Conservation (phyloP, 37 sponge, comb jelly and placozoan species). For the Spongilla lacustris region DNA sequence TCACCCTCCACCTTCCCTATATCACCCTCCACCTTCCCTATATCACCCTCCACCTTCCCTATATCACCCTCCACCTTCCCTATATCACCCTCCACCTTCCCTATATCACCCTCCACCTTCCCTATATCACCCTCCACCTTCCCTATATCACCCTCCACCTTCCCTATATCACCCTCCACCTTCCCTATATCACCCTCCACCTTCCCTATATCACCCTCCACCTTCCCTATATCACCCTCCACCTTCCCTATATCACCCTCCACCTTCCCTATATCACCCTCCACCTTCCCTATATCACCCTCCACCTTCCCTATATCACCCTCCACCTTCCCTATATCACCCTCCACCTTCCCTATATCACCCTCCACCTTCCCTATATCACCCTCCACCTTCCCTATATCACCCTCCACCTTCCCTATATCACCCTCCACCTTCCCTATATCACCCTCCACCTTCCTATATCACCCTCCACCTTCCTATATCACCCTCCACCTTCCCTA, state of each 20-base stretch:
- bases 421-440: constrained; percentile 4
- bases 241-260: neutral
- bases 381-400: neutral
- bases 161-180: neutral
- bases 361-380: neutral
- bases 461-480: neutral
- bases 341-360: neutral
- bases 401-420: neutral
- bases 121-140: constrained; percentile 1
- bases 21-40: neutral
- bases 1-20: neutral
- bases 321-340: too few relatives aligned
- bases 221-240: neutral
- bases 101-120: neutral
- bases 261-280: neutral
- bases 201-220: neutral
- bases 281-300: neutral
- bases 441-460: neutral
- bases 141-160: neutral
- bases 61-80: neutral
- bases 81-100: neutral
- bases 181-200: neutral
- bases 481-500: neutral
- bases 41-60: constrained; percentile 2
- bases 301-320: neutral